Base-by-base conservation (phyloP, 2,888 invertebrate genomes). In the Cistogaster globosa region DNA sequence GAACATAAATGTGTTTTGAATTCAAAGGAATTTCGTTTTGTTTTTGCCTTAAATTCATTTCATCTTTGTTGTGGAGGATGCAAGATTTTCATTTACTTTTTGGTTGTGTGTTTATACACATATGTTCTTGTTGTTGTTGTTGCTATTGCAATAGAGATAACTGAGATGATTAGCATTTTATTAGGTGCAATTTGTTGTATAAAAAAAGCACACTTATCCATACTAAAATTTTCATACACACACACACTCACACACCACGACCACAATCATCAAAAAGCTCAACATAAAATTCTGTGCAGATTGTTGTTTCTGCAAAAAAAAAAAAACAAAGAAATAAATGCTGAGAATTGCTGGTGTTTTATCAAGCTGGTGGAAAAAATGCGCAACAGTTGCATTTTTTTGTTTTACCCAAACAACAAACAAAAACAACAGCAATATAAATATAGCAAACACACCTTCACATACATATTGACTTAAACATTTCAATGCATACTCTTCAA, bases 321-420 rank as follows among this genome's bases (percentile, higher is more conserved):
- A 53, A 5, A 32, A 32, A n/a, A n/a, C n/a, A n/a, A n/a, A 16
- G 7, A 58, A 18, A 53, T 65, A 71, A 42, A 69, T 65, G 63
- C 42, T 74, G 45, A 42, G 60, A 65, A 51, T 75, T 71, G 36
- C 45, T 69, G 53, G n/a, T 71, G 69, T 45, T 74, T 67, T 60
- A 74, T 71, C 67, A 65, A 65, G 20, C 78, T 36, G 57, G 16
- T 72, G 68, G 18, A 60, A 67, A 87, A 88, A 88, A 88, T 86
- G 88, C 87, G 88, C 88, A 88, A 88, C 88, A 88, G 88, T 88
- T 88, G 88, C 87, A 87, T 86, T 85, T 81, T 82, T 82, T 72
- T 77, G 65, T 74, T 80, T 67, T 65, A 57, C 20, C 55, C 42
- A 48, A 48, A 76, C 60, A 74, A 65, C 18, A 48, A 12, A 57